Evolutionary conservation across 1,140 invertebrate genomes (phyloP), one percentile per base, ranked within the genome.

Genomic region (Bicyclus anynana): DNA sequence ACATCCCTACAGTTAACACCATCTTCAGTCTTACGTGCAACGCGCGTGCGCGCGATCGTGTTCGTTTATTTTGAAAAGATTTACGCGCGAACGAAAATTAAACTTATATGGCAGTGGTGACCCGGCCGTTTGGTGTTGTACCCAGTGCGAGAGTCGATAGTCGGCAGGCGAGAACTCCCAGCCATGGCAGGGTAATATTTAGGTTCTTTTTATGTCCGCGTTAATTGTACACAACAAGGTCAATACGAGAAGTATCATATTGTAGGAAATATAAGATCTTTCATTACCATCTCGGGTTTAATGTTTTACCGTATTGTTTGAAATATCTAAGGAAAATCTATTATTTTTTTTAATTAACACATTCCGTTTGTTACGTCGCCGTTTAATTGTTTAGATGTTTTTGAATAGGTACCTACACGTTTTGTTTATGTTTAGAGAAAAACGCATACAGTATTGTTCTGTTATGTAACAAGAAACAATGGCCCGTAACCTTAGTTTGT

Each of bases 31-130:
- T 64, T 74, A 75, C 77, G 72, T 72, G 69, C 64, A 61, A 49
- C 62, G 76, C 84, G 81, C 84, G 69, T 78, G 84, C 81, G 81
- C 77, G 73, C 81, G 72, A 78, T 61, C 78, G 81, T 77, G 70
- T 74, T 63, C 77, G 81, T 76, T 68, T 74, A 47, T 69, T 65
- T 75, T 67, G 38, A 62, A 65, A 51, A 26, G 59, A 67, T 59
- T 68, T 27, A 40, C 47, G 59, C 63, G 52, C 51, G 67, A 55
- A 65, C 48, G 49, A 71, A 69, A 68, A 73, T 72, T 66, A 53
- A 67, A 62, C 80, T 80, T 87, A 83, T 84, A 87, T 87, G 84
- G 81, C 84, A 84, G 77, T 87, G 72, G 74, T 78, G 76, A 82
- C 65, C 59, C 74, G 74, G 62, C 73, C 64, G 57, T 77, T 80